phyloP scores from a whole-genome alignment of 2,113 vertebrate species.

The Emydocephalus ijimae region DNA sequence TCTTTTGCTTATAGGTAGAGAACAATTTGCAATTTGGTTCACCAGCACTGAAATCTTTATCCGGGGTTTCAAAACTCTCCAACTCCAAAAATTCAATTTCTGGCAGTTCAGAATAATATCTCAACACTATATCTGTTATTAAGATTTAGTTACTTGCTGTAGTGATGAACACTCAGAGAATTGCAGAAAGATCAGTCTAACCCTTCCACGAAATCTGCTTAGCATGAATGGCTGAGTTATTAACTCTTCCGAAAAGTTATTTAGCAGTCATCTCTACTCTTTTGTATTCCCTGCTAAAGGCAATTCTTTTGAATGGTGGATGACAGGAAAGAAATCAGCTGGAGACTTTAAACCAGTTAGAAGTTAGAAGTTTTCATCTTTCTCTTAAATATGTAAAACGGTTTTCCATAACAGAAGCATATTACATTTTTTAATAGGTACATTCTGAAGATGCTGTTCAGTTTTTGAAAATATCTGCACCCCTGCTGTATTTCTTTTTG shows the following conservation, averaged over 20 bases:
- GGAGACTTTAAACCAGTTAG: conserved; percentile 5
- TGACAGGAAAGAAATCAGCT: not conserved
- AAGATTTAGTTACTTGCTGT: not conserved
- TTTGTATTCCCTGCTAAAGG: not conserved
- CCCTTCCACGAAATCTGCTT: not conserved
- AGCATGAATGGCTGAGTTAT: not conserved
- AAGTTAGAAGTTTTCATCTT: not conserved
- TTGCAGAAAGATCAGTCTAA: not conserved
- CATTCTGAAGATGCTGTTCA: not conserved
- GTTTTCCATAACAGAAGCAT: not conserved
- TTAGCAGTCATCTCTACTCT: not conserved
- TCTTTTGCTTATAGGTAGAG: not conserved
- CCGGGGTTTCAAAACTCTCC: not conserved
- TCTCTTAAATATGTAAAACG: not conserved
- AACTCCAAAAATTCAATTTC: not conserved
- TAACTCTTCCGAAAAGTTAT: not conserved
- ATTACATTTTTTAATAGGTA: not conserved
- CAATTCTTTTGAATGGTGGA: conserved; percentile 2
- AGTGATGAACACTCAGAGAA: not conserved
- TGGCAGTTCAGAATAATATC: not conserved
- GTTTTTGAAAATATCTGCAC: not conserved
- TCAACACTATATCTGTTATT: not conserved
- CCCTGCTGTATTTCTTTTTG: not conserved
- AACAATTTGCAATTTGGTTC: not conserved
- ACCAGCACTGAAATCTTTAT: not conserved